phyloP scores from a whole-genome alignment of 2,797 vertebrate genomes.

The Schizothorax lantsangensis region DNA sequence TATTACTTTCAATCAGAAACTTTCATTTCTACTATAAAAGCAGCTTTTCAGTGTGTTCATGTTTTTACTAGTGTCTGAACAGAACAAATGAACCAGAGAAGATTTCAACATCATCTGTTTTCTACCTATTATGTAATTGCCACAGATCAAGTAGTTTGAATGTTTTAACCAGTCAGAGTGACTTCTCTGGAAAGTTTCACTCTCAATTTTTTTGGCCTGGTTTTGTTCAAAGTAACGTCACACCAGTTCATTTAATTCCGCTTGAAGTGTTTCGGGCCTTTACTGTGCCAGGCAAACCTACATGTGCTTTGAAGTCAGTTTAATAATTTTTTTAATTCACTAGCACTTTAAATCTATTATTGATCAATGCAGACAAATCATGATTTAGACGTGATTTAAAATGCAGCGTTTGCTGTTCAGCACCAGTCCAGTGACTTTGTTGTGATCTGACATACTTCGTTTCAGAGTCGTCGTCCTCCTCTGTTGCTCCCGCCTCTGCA shows the following conservation, averaged over 20 bases:
- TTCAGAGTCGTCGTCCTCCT: slow-evolving; percentile 18
- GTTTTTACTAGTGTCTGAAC: background rate
- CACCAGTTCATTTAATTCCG: background rate
- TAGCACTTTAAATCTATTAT: background rate
- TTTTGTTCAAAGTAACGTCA: background rate
- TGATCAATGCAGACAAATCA: background rate
- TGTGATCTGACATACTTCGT: background rate
- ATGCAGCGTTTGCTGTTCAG: background rate
- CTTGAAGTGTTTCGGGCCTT: background rate
- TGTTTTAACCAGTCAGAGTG: too few species aligned
- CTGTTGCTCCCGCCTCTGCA: background rate
- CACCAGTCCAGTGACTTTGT: slow-evolving; percentile 1
- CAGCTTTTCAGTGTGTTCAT: background rate
- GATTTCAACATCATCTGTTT: background rate
- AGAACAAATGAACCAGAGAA: background rate
- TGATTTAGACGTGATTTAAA: background rate
- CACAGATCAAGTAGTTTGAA: background rate
- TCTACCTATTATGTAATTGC: background rate
- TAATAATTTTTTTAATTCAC: background rate
- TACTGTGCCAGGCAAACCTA: background rate
- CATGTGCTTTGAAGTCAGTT: background rate
- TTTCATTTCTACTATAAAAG: background rate
- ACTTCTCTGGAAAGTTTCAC: too few species aligned
- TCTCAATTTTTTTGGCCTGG: background rate
- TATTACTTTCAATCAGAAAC: background rate